Percentiles rank a stretch among this genome's conserved stretches.
Evolutionary conservation across 2,113 vertebrate species (phyloP).

Genomic region (Clinocottus analis): DNA sequence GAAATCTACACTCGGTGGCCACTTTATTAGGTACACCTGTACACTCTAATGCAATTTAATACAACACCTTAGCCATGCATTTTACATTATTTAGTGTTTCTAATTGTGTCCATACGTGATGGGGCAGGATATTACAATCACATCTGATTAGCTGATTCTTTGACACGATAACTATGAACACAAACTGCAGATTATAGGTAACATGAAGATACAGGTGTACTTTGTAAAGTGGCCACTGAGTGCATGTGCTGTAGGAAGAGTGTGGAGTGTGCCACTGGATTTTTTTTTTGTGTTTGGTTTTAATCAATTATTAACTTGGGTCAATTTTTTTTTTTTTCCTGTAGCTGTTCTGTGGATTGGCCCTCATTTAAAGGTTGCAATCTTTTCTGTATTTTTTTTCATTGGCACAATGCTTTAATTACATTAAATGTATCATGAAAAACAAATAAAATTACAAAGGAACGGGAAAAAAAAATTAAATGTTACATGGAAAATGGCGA

Average conservation of each 20-base stretch:
- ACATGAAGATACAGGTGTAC: background rate
- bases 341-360: background rate
- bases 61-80: background rate
- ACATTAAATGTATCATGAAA: background rate
- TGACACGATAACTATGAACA: no score
- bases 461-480: background rate
- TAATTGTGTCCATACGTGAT: background rate
- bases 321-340: background rate
- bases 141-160: background rate
- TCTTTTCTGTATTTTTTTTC: no score
- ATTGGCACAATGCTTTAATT: background rate
- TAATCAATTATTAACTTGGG: background rate
- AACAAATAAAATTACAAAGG: background rate
- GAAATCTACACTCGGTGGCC: background rate
- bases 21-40: background rate
- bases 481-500: background rate
- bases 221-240: background rate
- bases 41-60: background rate
- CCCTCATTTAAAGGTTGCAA: background rate
- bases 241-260: background rate
- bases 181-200: no score
- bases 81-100: background rate
- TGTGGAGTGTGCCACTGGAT: background rate
- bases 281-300: background rate
- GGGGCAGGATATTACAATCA: background rate